Evolutionary conservation across 2,888 invertebrate species (phyloP).

Genomic region (Apotomis turbidana): DNA sequence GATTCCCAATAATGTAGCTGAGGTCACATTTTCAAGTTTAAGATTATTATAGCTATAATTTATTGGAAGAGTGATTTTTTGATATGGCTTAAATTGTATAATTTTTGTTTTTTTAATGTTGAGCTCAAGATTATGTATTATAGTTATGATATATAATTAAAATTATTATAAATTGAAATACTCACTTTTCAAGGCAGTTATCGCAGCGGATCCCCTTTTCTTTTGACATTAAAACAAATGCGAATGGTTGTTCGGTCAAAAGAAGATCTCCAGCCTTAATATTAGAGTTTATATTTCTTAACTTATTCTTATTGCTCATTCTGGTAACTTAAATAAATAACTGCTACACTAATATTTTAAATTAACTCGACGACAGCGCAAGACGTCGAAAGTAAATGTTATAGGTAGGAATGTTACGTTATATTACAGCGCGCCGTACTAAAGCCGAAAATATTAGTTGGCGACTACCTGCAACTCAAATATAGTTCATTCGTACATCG

Average conservation of each 20-base stretch:
- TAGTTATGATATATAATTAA: neutral
- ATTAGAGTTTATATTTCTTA: conserved; percentile 63
- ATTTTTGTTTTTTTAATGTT: no score
- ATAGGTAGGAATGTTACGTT: conserved; percentile 62
- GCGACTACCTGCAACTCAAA: conserved; percentile 71
- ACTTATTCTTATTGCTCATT: conserved; percentile 73
- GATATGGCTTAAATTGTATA: no score
- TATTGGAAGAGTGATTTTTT: no score
- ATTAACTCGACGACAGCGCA: conserved; percentile 43
- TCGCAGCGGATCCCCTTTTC: conserved; percentile 89
- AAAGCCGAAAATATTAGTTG: conserved; percentile 70
- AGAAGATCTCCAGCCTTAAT: conserved; percentile 87
- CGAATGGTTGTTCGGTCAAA: conserved; percentile 89
- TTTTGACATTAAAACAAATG: conserved; percentile 88
- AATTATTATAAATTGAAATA: conserved; percentile 34
- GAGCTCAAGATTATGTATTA: no score
- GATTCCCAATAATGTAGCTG: no score
- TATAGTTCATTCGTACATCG: conserved; percentile 68
- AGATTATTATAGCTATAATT: no score
- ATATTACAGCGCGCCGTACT: conserved; percentile 54
- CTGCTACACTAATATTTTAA: conserved; percentile 38
- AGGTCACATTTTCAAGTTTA: no score
- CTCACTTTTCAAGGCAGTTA: conserved; percentile 89
- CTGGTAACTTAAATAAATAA: conserved; percentile 44
- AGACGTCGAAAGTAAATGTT: conserved; percentile 57